A percentile compares a stretch with the other conserved stretches of the same genome.
These are phyloP conservation scores for Sinosuthora webbiana DNA, from an alignment of 2,113 vertebrate species.

Conservation along the genomic window DNA sequence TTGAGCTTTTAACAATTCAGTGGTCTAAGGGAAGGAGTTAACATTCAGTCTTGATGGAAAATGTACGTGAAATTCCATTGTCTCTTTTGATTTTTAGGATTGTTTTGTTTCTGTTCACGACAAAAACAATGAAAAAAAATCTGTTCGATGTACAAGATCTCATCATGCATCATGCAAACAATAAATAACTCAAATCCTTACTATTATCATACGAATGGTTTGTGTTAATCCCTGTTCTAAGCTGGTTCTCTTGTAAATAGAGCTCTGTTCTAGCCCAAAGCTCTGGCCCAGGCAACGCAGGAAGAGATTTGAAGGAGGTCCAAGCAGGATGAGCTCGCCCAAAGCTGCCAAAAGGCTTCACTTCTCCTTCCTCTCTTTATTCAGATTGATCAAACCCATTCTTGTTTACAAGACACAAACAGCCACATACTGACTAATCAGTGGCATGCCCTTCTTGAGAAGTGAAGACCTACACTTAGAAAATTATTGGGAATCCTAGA, in stretches of 20 bases:
- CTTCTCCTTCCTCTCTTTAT: not conserved
- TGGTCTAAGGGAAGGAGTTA: not conserved
- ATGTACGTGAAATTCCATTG: not conserved
- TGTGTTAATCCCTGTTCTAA: not conserved
- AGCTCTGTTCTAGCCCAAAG: not conserved
- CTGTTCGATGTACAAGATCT: not conserved
- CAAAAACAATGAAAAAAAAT: not conserved
- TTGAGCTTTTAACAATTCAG: not conserved
- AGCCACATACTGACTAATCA: not conserved
- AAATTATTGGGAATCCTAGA: not conserved
- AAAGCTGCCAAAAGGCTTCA: not conserved
- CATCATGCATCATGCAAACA: not conserved
- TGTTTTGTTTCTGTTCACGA: conserved; percentile 1
- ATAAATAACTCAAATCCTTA: not conserved
- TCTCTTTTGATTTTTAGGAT: not conserved
- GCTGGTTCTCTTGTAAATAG: not conserved
- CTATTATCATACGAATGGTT: not conserved
- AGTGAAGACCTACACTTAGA: not conserved
- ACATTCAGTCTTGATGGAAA: not conserved
- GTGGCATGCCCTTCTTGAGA: not conserved
- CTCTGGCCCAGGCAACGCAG: not conserved
- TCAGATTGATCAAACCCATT: not conserved
- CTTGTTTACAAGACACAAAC: not conserved
- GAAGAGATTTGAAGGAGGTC: not conserved
- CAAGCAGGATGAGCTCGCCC: not conserved